phyloP scores from a whole-genome alignment of 2,113 vertebrate genomes.

The Phalacrocorax brasilianus region DNA sequence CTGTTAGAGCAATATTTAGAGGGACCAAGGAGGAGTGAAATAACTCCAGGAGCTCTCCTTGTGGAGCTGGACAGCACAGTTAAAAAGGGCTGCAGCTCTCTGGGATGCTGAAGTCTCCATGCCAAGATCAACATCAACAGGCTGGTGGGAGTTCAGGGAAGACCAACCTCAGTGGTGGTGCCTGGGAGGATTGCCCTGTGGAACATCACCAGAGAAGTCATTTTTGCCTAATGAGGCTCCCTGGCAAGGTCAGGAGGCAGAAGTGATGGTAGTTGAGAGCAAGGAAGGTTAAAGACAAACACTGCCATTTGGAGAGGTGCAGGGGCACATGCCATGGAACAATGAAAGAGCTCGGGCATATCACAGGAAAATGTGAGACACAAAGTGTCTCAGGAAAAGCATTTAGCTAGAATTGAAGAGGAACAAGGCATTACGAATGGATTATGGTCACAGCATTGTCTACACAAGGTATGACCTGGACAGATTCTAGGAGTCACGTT shows the following conservation, averaged over 20 bases:
- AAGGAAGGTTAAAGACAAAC: not conserved
- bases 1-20: not conserved
- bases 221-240: not conserved
- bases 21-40: not conserved
- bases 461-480: not conserved
- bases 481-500: not conserved
- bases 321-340: not conserved
- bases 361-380: not conserved
- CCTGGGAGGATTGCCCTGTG: not conserved
- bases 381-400: not conserved
- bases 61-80: not conserved
- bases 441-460: not conserved
- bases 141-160: not conserved
- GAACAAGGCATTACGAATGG: not conserved
- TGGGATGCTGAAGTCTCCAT: not conserved
- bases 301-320: not conserved
- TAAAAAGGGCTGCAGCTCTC: not conserved
- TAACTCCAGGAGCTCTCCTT: not conserved
- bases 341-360: not conserved
- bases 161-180: fast-evolving
- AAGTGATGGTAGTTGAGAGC: not conserved
- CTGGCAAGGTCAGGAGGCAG: not conserved
- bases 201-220: not conserved
- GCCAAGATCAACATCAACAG: not conserved
- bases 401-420: not conserved